A percentile compares a stretch with the other conserved stretches of the same genome.
Evolutionary conservation across 2,113 vertebrate genomes (phyloP).

Genomic region (Cricetomys ansorgei): DNA sequence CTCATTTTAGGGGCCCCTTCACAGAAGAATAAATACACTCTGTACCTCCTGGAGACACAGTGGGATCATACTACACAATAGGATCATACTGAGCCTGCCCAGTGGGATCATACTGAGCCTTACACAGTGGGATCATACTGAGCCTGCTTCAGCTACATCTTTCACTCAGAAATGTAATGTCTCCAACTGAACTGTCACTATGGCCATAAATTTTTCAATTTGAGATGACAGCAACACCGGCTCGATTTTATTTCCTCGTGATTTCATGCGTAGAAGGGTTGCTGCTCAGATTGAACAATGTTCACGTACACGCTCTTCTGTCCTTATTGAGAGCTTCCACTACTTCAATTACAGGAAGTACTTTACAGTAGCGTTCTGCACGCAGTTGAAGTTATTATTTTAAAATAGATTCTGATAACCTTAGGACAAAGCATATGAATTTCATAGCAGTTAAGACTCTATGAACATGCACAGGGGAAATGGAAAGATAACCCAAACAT

Average conservation of each 20-base stretch:
- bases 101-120: not conserved
- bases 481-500: not conserved
- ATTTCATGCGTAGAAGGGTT: not conserved
- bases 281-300: not conserved
- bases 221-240: not conserved
- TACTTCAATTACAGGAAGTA: not conserved
- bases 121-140: not conserved
- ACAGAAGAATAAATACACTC: not conserved
- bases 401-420: slow-evolving; percentile 5
- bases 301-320: not conserved
- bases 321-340: not conserved
- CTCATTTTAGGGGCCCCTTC: not conserved
- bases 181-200: not conserved
- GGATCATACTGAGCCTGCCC: not conserved
- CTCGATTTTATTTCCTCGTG: not conserved
- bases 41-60: not conserved
- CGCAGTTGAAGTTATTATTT: not conserved
- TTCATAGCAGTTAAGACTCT: not conserved
- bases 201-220: not conserved
- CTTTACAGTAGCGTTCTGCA: not conserved
- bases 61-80: too few relatives aligned
- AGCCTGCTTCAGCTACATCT: not conserved
- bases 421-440: not conserved
- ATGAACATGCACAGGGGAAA: not conserved
- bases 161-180: not conserved